Conservation (phyloP, 2,113 vertebrate species). For the Podocnemis expansa region DNA sequence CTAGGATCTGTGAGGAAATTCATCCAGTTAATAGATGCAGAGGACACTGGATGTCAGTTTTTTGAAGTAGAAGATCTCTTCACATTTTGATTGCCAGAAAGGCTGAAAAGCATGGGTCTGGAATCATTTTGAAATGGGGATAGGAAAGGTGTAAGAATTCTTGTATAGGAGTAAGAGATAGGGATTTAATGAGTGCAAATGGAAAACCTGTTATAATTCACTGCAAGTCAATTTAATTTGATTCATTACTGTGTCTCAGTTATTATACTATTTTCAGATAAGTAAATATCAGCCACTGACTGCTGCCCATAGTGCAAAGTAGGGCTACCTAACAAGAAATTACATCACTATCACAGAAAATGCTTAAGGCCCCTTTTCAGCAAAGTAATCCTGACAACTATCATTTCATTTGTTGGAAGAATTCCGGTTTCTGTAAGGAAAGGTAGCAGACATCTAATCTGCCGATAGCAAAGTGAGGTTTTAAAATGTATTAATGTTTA, state of each 20-base stretch:
- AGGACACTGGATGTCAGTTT: too few species aligned
- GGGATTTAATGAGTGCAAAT: neutral
- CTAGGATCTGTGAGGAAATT: neutral
- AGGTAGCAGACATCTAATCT: neutral
- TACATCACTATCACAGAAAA: neutral
- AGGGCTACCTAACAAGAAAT: neutral
- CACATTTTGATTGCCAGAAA: neutral
- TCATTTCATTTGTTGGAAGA: neutral
- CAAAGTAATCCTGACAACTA: neutral
- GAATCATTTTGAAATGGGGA: neutral
- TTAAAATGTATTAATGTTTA: neutral
- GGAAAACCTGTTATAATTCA: neutral
- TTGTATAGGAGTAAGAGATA: fast-evolving
- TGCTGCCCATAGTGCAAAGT: neutral
- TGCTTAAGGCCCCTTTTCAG: neutral
- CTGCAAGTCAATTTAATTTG: neutral
- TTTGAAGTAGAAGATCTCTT: too few species aligned
- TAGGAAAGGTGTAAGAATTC: neutral
- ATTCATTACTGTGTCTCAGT: neutral
- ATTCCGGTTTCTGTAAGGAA: neutral
- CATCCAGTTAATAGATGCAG: fast-evolving
- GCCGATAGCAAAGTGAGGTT: neutral
- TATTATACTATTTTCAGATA: neutral
- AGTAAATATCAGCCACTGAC: neutral
- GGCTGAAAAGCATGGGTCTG: neutral